These are phyloP conservation scores for Hydropsyche betteni DNA, from an alignment of 2,888 invertebrate species.

Conservation along the genomic window DNA sequence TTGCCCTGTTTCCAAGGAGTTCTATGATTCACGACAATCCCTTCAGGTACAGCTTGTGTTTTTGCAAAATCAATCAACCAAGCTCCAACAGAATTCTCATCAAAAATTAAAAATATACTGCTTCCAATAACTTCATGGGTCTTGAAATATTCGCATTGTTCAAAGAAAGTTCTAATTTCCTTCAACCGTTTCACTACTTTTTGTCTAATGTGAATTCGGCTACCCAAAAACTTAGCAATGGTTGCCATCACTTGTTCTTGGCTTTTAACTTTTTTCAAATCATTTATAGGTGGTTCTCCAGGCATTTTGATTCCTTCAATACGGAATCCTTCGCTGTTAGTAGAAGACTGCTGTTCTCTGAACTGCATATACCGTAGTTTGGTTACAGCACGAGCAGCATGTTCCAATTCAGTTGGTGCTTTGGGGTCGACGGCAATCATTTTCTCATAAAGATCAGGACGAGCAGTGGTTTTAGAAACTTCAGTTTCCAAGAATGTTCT, in stretches of 20 bases:
- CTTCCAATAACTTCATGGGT: conserved; percentile 93
- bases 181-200: conserved; percentile 78
- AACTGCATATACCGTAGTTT: conserved; percentile 98
- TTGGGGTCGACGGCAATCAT: conserved; percentile 91
- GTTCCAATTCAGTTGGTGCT: conserved; percentile 88
- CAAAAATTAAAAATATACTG: conserved; percentile 93
- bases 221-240: conserved; percentile 78
- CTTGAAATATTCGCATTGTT: conserved; percentile 84
- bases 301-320: conserved; percentile 94
- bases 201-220: conserved; percentile 71
- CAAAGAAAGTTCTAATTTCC: conserved; percentile 80
- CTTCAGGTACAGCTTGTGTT: conserved; percentile 78
- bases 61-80: conserved; percentile 99
- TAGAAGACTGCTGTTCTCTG: conserved; percentile 92
- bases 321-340: conserved; percentile 91
- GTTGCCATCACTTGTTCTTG: conserved; percentile 77
- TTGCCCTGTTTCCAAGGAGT: conserved; percentile 91
- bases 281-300: conserved; percentile 83
- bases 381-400: conserved; percentile 83
- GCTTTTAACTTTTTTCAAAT: conserved; percentile 87
- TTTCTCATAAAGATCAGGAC: conserved; percentile 92
- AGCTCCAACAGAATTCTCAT: conserved; percentile 85
- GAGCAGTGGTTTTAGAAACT: conserved; percentile 85
- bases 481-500: conserved; percentile 96
- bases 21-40: conserved; percentile 78